Percentiles rank a stretch among this genome's conserved stretches.
Conservation (phyloP, 2,888 invertebrate genomes). For the Asteroscopus sphinx region DNA sequence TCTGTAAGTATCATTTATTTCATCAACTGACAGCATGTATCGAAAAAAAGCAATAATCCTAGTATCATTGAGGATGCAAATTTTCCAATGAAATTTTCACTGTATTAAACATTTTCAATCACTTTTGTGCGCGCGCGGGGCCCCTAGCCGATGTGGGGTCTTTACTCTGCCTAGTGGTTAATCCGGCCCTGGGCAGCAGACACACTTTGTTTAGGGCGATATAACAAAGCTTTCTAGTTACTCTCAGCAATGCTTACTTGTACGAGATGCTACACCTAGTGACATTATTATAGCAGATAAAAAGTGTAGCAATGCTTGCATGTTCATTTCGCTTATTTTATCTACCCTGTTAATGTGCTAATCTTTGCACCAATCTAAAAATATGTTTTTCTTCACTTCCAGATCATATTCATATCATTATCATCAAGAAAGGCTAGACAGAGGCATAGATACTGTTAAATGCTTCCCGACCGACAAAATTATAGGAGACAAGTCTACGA, state of each 20-base stretch:
- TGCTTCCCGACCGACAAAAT: constrained; percentile 8
- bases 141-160: too few relatives aligned
- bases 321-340: background rate
- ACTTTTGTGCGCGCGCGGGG: too few relatives aligned
- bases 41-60: too few relatives aligned
- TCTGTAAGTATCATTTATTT: too few relatives aligned
- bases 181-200: too few relatives aligned
- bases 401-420: constrained; percentile 53
- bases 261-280: background rate
- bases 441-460: constrained; percentile 21
- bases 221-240: too few relatives aligned
- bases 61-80: too few relatives aligned
- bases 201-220: background rate
- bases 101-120: too few relatives aligned
- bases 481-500: constrained; percentile 12
- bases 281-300: background rate
- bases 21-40: too few relatives aligned
- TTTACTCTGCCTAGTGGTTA: too few relatives aligned
- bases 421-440: constrained; percentile 28
- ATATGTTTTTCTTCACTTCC: constrained; percentile 49
- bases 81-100: too few relatives aligned
- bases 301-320: background rate
- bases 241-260: too few relatives aligned
- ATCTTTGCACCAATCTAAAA: constrained; percentile 26
- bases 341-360: constrained; percentile 8